Conservation (phyloP, 2,888 invertebrate species). For the Cheiracanthium punctorium region DNA sequence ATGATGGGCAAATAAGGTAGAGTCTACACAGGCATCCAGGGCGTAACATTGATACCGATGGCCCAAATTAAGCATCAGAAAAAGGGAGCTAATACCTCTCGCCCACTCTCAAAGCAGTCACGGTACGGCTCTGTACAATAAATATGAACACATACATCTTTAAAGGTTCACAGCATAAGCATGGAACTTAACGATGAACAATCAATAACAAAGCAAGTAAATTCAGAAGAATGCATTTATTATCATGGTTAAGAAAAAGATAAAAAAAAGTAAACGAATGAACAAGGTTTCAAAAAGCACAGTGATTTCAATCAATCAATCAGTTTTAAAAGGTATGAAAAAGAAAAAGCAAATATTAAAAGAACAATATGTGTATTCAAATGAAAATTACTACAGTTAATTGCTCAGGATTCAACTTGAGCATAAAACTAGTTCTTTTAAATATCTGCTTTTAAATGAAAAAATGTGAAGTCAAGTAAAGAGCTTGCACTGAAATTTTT, state of each 20-base stretch:
- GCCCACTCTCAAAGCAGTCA: constrained; percentile 21
- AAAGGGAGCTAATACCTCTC: constrained; percentile 29
- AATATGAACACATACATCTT: constrained; percentile 26
- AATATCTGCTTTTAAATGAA: no score
- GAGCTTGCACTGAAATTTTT: no score
- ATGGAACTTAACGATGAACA: constrained; percentile 4
- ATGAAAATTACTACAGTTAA: no score
- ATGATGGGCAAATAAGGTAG: constrained; percentile 20
- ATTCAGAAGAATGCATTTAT: not conserved
- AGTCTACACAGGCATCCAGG: constrained; percentile 8
- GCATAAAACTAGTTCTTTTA: no score
- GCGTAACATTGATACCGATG: constrained; percentile 17
- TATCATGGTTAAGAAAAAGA: not conserved
- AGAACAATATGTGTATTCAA: no score
- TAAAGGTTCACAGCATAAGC: constrained; percentile 23
- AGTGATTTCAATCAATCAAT: not conserved
- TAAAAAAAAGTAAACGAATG: no score
- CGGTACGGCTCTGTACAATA: constrained; percentile 33
- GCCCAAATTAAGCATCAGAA: constrained; percentile 24
- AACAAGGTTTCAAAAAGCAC: not conserved
- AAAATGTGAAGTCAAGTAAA: no score
- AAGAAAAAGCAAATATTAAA: no score
- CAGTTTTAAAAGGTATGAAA: no score
- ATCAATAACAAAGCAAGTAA: not conserved
- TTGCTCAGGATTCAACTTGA: no score